phyloP scores from a whole-genome alignment of 2,113 vertebrate species.

The Clupea harengus region DNA sequence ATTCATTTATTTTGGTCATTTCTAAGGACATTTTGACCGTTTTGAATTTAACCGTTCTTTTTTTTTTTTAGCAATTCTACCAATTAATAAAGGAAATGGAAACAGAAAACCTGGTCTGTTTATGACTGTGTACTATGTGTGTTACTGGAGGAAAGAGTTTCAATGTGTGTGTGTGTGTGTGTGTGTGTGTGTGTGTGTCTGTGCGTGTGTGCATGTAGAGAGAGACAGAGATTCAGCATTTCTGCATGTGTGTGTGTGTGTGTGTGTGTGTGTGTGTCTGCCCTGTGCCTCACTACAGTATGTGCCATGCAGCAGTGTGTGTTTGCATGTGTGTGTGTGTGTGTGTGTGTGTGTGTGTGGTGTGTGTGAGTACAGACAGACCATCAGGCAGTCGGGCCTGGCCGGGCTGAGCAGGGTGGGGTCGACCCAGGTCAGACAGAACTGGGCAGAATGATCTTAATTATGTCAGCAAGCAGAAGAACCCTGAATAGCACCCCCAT shows the following conservation, averaged over 20 bases:
- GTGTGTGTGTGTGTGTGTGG: neutral
- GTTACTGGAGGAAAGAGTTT: too few species aligned
- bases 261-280: neutral
- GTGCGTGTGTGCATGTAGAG: too few species aligned
- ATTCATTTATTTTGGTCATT: too few species aligned
- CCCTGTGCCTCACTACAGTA: neutral
- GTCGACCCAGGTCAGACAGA: conserved; percentile 37
- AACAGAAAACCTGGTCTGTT: too few species aligned
- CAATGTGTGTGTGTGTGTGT: too few species aligned
- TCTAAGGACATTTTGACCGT: too few species aligned
- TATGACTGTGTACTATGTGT: too few species aligned
- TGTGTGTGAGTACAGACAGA: neutral
- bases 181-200: too few species aligned
- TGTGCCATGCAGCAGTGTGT: neutral
- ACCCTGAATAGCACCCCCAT: conserved; percentile 37
- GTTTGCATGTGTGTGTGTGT: neutral
- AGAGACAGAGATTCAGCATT: neutral
- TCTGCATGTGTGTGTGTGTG: neutral
- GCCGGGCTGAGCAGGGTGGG: neutral
- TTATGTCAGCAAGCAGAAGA: conserved; percentile 48
- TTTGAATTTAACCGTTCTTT: too few species aligned
- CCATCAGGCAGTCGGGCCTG: too few species aligned
- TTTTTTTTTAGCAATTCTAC: too few species aligned
- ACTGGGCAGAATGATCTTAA: conserved; percentile 36
- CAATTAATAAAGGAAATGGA: too few species aligned